Percentiles rank a stretch among this genome's conserved stretches.
phyloP scores from a whole-genome alignment of 2,888 invertebrate genomes.

The Prenolepis imparis region DNA sequence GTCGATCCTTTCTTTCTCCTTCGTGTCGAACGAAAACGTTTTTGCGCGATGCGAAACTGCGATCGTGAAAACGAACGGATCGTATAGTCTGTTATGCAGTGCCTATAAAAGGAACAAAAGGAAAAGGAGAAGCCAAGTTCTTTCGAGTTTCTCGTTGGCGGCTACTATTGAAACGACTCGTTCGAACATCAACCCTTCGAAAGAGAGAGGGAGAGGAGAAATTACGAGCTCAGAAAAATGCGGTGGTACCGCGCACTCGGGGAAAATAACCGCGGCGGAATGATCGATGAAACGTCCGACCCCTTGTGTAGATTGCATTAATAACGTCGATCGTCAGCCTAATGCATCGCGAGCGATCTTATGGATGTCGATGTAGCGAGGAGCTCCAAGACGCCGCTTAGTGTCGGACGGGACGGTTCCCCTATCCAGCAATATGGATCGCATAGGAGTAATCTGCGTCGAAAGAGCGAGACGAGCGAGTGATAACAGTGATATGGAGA shows the following conservation, averaged over 20 bases:
- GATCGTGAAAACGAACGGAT: conserved; percentile 3
- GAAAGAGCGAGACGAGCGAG: conserved; percentile 29
- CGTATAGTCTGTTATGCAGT: not conserved
- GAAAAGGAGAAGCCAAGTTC: not conserved
- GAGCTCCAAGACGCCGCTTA: conserved; percentile 54
- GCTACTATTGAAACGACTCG: not conserved
- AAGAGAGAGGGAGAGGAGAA: not conserved
- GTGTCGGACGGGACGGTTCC: not conserved
- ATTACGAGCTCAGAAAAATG: conserved; percentile 44
- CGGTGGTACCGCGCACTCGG: conserved; percentile 4
- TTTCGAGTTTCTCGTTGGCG: not conserved
- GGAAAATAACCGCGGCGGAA: conserved; percentile 55
- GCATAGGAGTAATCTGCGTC: conserved; percentile 3
- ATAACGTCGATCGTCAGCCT: conserved; percentile 66
- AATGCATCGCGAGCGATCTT: conserved; percentile 66
- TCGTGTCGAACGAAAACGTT: not conserved
- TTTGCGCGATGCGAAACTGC: not conserved
- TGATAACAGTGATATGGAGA: conserved; percentile 25
- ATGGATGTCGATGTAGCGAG: conserved; percentile 51
- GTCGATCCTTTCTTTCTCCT: not conserved
- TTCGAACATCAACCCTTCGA: not conserved
- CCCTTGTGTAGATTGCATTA: conserved; percentile 62
- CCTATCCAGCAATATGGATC: conserved; percentile 44
- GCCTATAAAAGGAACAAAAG: not conserved
- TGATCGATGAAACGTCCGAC: conserved; percentile 66